These are phyloP conservation scores for Eolophus roseicapilla DNA, from an alignment of 2,113 vertebrate genomes.

Conservation along the genomic window DNA sequence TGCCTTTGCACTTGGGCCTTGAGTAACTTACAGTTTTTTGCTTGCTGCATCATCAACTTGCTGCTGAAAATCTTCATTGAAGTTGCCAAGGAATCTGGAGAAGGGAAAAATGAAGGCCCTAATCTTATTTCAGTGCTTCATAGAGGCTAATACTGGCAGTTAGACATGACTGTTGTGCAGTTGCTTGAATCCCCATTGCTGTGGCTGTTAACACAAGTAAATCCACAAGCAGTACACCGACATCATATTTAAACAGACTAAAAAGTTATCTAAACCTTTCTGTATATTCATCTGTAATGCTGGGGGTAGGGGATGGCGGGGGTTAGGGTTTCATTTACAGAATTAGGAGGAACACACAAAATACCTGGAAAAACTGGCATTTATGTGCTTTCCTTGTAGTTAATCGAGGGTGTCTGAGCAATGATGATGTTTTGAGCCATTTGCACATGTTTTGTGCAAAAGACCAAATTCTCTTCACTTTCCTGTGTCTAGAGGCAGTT, in stretches of 20 bases:
- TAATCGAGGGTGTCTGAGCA: not conserved
- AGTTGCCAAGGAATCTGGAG: not conserved
- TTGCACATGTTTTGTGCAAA: fast-evolving
- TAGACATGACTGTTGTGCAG: not conserved
- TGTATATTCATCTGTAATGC: not conserved
- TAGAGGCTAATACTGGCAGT: not conserved
- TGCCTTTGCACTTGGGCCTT: not conserved
- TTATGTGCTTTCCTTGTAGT: not conserved
- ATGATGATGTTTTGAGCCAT: not conserved
- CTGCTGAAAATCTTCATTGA: not conserved
- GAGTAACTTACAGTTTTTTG: not conserved
- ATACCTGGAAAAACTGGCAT: not conserved
- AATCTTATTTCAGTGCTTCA: not conserved
- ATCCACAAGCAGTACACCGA: not conserved
- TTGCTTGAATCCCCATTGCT: not conserved
- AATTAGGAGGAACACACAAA: not conserved
- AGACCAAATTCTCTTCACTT: not conserved
- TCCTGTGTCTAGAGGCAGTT: not conserved
- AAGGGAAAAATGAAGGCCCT: not conserved
- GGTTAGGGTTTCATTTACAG: not conserved
- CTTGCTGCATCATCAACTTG: not conserved
- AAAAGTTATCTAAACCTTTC: not conserved
- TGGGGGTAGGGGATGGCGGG: not conserved
- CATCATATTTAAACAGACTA: not conserved
- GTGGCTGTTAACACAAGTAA: not conserved